phyloP scores from a whole-genome alignment of 2,888 invertebrate genomes.

The Alcis repandata region DNA sequence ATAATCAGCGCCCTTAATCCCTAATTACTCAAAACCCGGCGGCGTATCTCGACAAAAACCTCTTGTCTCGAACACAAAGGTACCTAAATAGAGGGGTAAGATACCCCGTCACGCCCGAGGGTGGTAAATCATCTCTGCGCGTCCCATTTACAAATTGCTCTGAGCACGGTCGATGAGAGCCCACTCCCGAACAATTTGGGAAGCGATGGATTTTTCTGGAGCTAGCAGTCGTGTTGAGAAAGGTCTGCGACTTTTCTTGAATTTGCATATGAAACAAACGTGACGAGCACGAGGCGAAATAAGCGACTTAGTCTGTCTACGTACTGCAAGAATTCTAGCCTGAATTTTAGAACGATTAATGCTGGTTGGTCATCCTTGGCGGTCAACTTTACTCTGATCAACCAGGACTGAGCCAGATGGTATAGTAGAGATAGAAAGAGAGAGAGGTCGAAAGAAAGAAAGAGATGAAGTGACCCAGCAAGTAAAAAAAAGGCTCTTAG shows the following conservation, averaged over 20 bases:
- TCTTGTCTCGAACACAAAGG: constrained; percentile 40
- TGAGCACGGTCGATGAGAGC: constrained; percentile 67
- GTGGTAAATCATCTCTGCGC: constrained; percentile 65
- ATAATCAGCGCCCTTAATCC: constrained; percentile 35
- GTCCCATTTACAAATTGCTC: constrained; percentile 82
- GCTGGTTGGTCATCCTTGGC: no score
- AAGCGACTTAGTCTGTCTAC: not conserved
- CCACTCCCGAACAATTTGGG: constrained; percentile 44
- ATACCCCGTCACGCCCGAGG: constrained; percentile 31
- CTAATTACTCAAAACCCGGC: constrained; percentile 38
- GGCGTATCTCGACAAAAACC: constrained; percentile 37
- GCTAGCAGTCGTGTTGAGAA: constrained; percentile 3
- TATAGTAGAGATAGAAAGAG: no score
- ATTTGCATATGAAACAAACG: not conserved
- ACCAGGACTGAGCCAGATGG: no score
- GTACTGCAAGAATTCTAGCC: not conserved
- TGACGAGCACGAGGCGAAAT: not conserved
- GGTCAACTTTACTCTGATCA: no score
- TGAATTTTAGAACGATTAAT: no score
- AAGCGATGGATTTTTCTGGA: constrained; percentile 17
- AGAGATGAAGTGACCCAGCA: no score
- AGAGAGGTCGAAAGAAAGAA: no score
- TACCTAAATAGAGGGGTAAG: constrained; percentile 43
- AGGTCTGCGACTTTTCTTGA: constrained; percentile 8
- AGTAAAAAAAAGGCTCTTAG: no score